Evolutionary conservation across 2,888 invertebrate genomes (phyloP).

Genomic region (Andricus quercusramuli): DNA sequence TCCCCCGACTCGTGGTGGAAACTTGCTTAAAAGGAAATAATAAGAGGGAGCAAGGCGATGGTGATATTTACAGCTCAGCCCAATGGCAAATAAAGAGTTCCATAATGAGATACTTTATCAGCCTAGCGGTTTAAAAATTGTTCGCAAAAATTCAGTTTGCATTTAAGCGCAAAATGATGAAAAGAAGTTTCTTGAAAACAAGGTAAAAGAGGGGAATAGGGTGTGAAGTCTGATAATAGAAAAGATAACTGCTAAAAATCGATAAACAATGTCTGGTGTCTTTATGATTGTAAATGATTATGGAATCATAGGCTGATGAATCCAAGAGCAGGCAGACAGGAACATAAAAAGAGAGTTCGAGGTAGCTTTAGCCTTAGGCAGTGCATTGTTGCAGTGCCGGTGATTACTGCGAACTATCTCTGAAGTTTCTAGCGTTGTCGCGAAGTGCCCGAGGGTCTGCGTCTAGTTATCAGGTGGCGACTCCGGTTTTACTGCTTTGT

Average conservation of each 20-base stretch:
- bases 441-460: conserved; percentile 54
- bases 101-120: conserved; percentile 25
- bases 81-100: conserved; percentile 15
- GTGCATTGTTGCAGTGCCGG: conserved; percentile 68
- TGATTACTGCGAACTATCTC: conserved; percentile 64
- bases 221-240: neutral
- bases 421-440: conserved; percentile 35
- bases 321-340: conserved; percentile 45
- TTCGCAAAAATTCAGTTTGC: too few relatives aligned
- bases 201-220: too few relatives aligned
- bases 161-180: too few relatives aligned
- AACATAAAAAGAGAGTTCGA: conserved; percentile 46
- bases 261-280: neutral
- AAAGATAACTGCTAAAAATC: neutral
- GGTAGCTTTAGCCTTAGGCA: conserved; percentile 51
- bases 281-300: neutral
- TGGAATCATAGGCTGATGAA: conserved; percentile 11
- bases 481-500: conserved; percentile 43
- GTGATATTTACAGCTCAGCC: conserved; percentile 33
- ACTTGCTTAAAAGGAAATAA: conserved; percentile 37
- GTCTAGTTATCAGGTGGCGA: conserved; percentile 55
- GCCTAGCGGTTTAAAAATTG: neutral
- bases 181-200: too few relatives aligned
- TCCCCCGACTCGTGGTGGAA: conserved; percentile 11
- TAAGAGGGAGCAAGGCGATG: conserved; percentile 28